Base-by-base conservation (phyloP, 2,113 vertebrate species). In the Equus przewalskii region DNA sequence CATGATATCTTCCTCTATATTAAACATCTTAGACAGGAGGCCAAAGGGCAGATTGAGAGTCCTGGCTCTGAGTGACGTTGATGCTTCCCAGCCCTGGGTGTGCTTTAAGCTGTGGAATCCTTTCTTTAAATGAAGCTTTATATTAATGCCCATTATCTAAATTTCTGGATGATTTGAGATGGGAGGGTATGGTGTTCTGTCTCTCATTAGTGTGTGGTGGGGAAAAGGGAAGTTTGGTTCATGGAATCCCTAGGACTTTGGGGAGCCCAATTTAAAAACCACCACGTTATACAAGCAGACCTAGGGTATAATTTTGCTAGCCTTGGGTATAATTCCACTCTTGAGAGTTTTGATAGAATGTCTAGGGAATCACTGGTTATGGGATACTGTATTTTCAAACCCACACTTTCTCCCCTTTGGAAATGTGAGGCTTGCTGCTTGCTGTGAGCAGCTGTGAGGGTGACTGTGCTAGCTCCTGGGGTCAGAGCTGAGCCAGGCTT, bases 311-410 rank as follows among this genome's bases (percentile, higher is more conserved):
- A 95, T 96, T 97, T 93, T 85, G 89, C 85, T 78, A 92, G 49
- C 51, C 33, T 18, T 79, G 86, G 73, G 62, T 94, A 64, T 86
- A 96, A 97, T 93, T 96, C 83, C 11, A 62, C 79, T 78, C 67
- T 85, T 75, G 76, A 97, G 78, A 85, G 67, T 82, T 95, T 89
- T 96, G 88, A 93, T 89, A 97, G 91, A 96, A 73, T 60, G 75
- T 89, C 73, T 97, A 64, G 79, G 67, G 86, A 95, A 95, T 92
- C 36, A 80, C 79, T 94, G 67, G 44, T 92, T 96, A 94, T 62
- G 56, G 92, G 46, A 96, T 62, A 92, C 94, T 92, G 2, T 93
- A 56, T 70, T 96, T 88, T 94, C 64, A 89, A 96, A 96, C 28
- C 92, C 69, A 65, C n/a, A 62, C 51, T 88, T 92, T 95, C 49